Evolutionary conservation across 1,140 invertebrate genomes (phyloP).

Genomic region (Cephus cinctus): DNA sequence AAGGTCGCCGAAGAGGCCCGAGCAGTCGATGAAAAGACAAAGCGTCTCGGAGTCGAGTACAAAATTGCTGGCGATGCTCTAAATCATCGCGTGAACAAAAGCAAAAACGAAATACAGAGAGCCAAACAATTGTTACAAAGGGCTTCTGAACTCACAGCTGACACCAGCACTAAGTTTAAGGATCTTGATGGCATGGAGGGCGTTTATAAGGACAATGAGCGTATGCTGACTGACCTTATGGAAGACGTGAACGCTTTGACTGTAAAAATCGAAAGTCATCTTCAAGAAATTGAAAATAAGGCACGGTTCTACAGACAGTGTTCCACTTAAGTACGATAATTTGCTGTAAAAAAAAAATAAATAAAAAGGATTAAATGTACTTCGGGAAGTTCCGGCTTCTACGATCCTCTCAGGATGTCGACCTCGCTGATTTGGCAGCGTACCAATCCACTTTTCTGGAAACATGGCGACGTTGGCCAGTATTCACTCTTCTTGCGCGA

Average conservation of each 20-base stretch:
- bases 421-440: too few relatives aligned
- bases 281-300: constrained; percentile 43
- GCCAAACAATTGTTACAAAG: constrained; percentile 72
- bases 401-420: too few relatives aligned
- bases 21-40: constrained; percentile 57
- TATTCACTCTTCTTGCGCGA: too few relatives aligned
- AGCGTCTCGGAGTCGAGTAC: constrained; percentile 61
- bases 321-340: constrained; percentile 36
- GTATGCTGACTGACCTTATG: constrained; percentile 39
- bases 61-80: constrained; percentile 61
- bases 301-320: constrained; percentile 45
- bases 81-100: constrained; percentile 62
- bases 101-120: constrained; percentile 66
- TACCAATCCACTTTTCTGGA: too few relatives aligned
- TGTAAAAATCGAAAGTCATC: constrained; percentile 38
- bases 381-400: too few relatives aligned
- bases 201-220: constrained; percentile 50
- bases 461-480: too few relatives aligned
- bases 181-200: constrained; percentile 65
- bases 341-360: constrained; percentile 8
- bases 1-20: constrained; percentile 59
- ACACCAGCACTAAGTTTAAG: constrained; percentile 72
- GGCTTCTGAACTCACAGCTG: constrained; percentile 74
- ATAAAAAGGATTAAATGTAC: constrained; percentile 12
- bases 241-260: constrained; percentile 40